Evolutionary conservation across 2,113 vertebrate species (phyloP).

Genomic region (Tragelaphus imberbis): DNA sequence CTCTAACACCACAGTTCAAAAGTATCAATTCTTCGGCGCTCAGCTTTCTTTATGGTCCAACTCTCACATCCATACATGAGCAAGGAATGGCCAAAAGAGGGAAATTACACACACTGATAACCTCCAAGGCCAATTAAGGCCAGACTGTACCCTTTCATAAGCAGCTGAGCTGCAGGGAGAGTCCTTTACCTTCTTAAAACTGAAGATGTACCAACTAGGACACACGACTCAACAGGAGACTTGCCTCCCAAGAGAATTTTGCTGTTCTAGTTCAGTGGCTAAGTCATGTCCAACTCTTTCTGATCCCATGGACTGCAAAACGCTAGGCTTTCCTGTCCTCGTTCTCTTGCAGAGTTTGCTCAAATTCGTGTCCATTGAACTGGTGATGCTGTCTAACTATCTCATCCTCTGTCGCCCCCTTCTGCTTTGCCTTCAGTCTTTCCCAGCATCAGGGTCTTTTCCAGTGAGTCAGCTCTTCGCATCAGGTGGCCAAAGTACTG

Average conservation of each 20-base stretch:
- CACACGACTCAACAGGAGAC: not conserved
- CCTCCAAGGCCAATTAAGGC: not conserved
- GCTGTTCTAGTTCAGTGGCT: not conserved
- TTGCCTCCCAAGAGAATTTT: not conserved
- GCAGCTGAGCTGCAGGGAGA: not conserved
- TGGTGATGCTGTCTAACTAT: not conserved
- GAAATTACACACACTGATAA: not conserved
- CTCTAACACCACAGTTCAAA: not conserved
- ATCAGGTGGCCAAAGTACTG: not conserved
- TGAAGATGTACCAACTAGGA: not conserved
- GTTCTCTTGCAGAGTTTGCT: not conserved
- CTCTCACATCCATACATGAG: not conserved
- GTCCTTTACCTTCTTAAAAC: not conserved
- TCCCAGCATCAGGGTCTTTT: not conserved
- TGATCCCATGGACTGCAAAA: not conserved
- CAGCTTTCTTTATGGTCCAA: not conserved
- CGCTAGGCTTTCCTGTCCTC: not conserved
- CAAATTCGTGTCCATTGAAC: not conserved
- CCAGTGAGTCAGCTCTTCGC: not conserved
- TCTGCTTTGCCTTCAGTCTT: not conserved
- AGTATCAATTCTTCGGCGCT: not conserved
- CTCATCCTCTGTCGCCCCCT: not conserved
- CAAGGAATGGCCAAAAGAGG: not conserved
- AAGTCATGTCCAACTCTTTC: not conserved
- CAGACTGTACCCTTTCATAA: not conserved